Base-by-base conservation (phyloP, 2,888 invertebrate genomes). In the Tetheella fluctuosa region DNA sequence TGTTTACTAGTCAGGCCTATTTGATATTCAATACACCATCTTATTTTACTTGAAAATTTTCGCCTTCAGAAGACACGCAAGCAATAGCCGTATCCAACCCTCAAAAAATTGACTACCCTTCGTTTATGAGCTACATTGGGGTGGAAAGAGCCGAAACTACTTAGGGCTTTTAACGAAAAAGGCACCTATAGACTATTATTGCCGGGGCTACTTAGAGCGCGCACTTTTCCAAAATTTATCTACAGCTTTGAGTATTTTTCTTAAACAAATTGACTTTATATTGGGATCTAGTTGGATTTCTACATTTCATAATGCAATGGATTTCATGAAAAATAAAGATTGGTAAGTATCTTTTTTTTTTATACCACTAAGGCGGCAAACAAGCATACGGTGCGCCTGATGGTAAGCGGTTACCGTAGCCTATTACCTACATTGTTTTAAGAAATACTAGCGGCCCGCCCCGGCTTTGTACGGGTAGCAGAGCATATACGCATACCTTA, bases 151-250 rank as follows among this genome's bases (percentile, higher is more conserved):
- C 73, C 74, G 64, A 77, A 83, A 84, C 81, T 81, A 78, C 82
- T 77, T 62, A 67, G 74, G 64, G 82, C 84, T 85, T 81, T 85
- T 84, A 84, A 79, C 77, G 68, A 58, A 68, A 79, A 77, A 77
- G 78, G 77, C 69, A 73, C 73, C 34, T 59, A 64, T 73, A 72
- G 73, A 74, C 80, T 77, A 82, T 84, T 84, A 82, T 77, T 67
- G 73, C 64, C 62, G 62, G 69, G 61, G 65, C 74, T 75, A 78
- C 79, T 77, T 74, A 80, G 74, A 66, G 39, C 56, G 58, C 64
- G 58, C 55, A 37, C 62, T 79, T 79, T 79, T 80, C 73, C 74
- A 73, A 68, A 58, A 62, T 56, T 42, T 57, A 13, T 34, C 13
- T 34, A 8, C n/a, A 48, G n/a, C 2, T 20, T 20, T 5, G 10